Conservation (phyloP, 2,888 invertebrate species). For the Ophioninae sp. region DNA sequence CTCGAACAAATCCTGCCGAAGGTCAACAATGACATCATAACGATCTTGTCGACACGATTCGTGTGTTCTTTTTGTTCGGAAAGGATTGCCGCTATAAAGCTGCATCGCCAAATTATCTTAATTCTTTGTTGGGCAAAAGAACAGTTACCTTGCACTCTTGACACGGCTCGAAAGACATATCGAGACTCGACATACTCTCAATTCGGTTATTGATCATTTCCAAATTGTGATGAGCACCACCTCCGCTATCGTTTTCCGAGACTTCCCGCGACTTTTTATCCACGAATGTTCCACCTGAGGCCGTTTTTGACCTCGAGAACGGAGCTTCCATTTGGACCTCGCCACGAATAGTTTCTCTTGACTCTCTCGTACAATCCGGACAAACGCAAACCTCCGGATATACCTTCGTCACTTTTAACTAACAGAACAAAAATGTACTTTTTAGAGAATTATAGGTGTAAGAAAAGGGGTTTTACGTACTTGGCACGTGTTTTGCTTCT, state of each 20-base stretch:
- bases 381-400: slow-evolving; percentile 77
- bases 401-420: slow-evolving; percentile 72
- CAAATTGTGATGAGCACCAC: slow-evolving; percentile 58
- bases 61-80: too few species aligned
- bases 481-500: slow-evolving; percentile 80
- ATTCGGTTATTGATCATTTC: slow-evolving; percentile 61
- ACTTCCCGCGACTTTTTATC: slow-evolving; percentile 65
- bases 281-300: slow-evolving; percentile 56
- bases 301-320: slow-evolving; percentile 66
- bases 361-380: slow-evolving; percentile 76
- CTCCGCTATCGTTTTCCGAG: slow-evolving; percentile 61
- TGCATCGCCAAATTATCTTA: background rate
- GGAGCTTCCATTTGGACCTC: slow-evolving; percentile 67
- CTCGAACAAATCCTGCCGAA: slow-evolving; percentile 67
- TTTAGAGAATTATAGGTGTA: background rate
- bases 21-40: slow-evolving; percentile 9
- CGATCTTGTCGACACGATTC: background rate
- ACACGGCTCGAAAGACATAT: slow-evolving; percentile 57
- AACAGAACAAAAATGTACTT: background rate
- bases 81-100: too few species aligned
- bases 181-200: slow-evolving; percentile 54
- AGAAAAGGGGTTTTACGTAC: slow-evolving; percentile 69
- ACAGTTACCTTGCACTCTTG: slow-evolving; percentile 57
- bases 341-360: slow-evolving; percentile 68
- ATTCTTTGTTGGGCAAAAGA: background rate